phyloP scores from a whole-genome alignment of 2,888 invertebrate genomes.

The Standfussiana lucernea region DNA sequence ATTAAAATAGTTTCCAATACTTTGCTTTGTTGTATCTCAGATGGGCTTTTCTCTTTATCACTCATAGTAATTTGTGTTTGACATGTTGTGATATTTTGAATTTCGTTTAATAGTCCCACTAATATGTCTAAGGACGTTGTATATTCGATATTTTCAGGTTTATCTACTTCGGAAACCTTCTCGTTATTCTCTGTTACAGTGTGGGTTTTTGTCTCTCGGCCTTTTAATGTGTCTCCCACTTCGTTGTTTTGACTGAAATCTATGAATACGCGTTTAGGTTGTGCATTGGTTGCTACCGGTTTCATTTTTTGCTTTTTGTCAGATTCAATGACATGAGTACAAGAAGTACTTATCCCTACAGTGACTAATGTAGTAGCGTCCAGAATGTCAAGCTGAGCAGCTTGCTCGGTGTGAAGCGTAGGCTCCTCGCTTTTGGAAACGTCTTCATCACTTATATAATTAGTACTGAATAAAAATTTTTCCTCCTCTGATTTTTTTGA shows the following conservation, averaged over 20 bases:
- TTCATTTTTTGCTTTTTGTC: slow-evolving; percentile 13
- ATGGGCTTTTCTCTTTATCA: slow-evolving; percentile 44
- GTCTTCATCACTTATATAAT: slow-evolving; percentile 57
- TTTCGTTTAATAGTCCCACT: slow-evolving; percentile 85
- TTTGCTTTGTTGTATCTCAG: slow-evolving; percentile 56
- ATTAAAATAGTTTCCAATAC: slow-evolving; percentile 74
- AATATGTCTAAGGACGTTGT: slow-evolving; percentile 84
- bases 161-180: slow-evolving; percentile 10
- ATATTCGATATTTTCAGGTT: slow-evolving; percentile 71
- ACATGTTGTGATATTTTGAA: slow-evolving; percentile 83
- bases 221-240: not conserved
- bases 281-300: not conserved
- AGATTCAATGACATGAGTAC: not conserved
- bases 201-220: slow-evolving; percentile 3
- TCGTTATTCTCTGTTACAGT: slow-evolving; percentile 23
- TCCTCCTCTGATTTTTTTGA: slow-evolving; percentile 23
- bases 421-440: slow-evolving; percentile 59
- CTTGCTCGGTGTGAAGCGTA: slow-evolving; percentile 33
- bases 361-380: slow-evolving; percentile 15
- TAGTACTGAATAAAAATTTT: not conserved
- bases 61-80: slow-evolving; percentile 74
- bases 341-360: slow-evolving; percentile 42
- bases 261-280: slow-evolving; percentile 14
- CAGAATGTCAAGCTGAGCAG: slow-evolving; percentile 41
- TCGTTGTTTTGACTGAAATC: slow-evolving; percentile 34